A percentile compares a stretch with the other conserved stretches of the same genome.
phyloP scores from a whole-genome alignment of 2,888 invertebrate species.

The Melinaea marsaeus region DNA sequence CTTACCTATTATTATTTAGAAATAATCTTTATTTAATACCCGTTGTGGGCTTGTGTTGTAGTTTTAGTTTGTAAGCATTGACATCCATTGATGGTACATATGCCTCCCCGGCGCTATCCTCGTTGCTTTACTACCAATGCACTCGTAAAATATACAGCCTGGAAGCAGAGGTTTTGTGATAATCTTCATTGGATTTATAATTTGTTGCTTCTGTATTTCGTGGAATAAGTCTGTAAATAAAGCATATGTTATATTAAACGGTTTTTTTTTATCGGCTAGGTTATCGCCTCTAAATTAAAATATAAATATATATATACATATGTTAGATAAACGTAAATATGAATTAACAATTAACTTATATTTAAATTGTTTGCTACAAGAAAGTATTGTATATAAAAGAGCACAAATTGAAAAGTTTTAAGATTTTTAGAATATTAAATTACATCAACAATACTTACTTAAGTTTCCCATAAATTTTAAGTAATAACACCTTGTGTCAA shows the following conservation, averaged over 20 bases:
- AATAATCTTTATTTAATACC: not conserved
- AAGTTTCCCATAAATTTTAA: no score
- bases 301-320: not conserved
- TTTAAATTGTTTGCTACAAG: no score
- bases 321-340: no score
- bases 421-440: no score
- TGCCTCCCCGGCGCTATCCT: slow-evolving; percentile 49
- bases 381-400: no score
- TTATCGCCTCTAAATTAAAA: not conserved
- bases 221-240: slow-evolving; percentile 25
- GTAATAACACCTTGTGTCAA: no score
- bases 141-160: slow-evolving; percentile 55
- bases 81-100: slow-evolving; percentile 58
- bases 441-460: no score
- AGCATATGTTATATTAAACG: not conserved
- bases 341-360: no score
- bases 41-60: not conserved
- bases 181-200: slow-evolving; percentile 30
- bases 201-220: slow-evolving; percentile 27
- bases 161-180: slow-evolving; percentile 45
- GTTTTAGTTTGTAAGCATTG: slow-evolving; percentile 39
- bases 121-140: slow-evolving; percentile 45
- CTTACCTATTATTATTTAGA: not conserved
- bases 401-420: no score
- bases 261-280: not conserved